Conservation (phyloP, 2,888 invertebrate species). For the Ectemnius continuus region DNA sequence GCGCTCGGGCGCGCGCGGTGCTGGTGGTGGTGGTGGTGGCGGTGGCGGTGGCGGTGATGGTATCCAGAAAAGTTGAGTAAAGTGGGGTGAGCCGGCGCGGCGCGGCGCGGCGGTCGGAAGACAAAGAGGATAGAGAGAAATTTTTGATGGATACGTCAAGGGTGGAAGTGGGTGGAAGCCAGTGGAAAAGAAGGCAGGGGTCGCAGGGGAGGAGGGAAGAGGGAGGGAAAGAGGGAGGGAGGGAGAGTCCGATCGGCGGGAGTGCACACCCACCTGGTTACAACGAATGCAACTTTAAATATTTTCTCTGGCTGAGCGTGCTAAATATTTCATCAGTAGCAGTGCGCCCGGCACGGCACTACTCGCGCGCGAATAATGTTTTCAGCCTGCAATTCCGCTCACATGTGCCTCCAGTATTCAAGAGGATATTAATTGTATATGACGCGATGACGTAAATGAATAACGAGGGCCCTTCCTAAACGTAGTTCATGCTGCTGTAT, state of each 20-base stretch:
- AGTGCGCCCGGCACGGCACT: not conserved
- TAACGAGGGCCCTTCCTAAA: too few relatives aligned
- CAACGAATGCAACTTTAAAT: constrained; percentile 4
- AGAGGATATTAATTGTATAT: too few relatives aligned
- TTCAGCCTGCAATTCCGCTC: too few relatives aligned
- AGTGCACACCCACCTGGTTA: not conserved
- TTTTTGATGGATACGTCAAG: constrained; percentile 13
- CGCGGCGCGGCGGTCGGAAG: not conserved
- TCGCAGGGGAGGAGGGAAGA: not conserved
- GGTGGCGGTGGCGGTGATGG: not conserved
- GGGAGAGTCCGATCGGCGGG: not conserved
- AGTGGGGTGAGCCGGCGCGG: constrained; percentile 11
- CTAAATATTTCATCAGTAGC: not conserved
- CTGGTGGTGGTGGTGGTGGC: constrained; percentile 1
- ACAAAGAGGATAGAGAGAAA: constrained; percentile 30
- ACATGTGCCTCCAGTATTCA: too few relatives aligned
- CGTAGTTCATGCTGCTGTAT: too few relatives aligned
- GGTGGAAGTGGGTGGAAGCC: not conserved
- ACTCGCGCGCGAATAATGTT: too few relatives aligned
- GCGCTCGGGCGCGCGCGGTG: constrained; percentile 12
- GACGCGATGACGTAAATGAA: too few relatives aligned
- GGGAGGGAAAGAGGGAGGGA: too few relatives aligned
- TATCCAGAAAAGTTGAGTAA: constrained; percentile 18
- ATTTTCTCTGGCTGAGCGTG: not conserved
- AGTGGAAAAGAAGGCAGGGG: constrained; percentile 5